Conservation (phyloP, 2,888 invertebrate species). For the Drosophila subquinaria region DNA sequence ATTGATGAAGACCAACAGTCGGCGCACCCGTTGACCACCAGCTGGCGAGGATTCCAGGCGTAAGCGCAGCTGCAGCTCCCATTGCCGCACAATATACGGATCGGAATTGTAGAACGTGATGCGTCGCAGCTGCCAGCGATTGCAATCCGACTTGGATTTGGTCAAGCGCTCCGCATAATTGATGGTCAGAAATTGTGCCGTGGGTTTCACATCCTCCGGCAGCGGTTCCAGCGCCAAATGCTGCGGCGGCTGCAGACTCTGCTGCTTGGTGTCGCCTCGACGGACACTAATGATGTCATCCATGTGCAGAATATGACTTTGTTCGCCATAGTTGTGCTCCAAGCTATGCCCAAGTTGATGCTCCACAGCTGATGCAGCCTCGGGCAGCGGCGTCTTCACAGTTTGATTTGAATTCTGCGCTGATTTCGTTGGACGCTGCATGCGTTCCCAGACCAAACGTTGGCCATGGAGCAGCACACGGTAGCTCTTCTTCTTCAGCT, state of each 20-base stretch:
- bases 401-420: slow-evolving; percentile 14
- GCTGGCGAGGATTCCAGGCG: slow-evolving; percentile 51
- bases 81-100: slow-evolving; percentile 87
- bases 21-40: slow-evolving; percentile 87
- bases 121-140: slow-evolving; percentile 87
- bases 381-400: slow-evolving; percentile 50
- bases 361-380: slow-evolving; percentile 10
- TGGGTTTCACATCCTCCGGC: slow-evolving; percentile 53
- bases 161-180: slow-evolving; percentile 87
- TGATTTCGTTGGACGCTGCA: slow-evolving; percentile 50
- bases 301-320: slow-evolving; percentile 71
- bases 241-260: slow-evolving; percentile 53
- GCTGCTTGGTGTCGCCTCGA: slow-evolving; percentile 77
- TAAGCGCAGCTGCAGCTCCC: slow-evolving; percentile 88
- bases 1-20: slow-evolving; percentile 92
- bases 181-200: slow-evolving; percentile 86
- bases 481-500: slow-evolving; percentile 88
- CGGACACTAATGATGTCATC: slow-evolving; percentile 76
- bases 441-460: slow-evolving; percentile 88
- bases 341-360: background rate
- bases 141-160: slow-evolving; percentile 86
- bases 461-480: slow-evolving; percentile 88
- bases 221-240: slow-evolving; percentile 13
- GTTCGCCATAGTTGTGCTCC: slow-evolving; percentile 55
- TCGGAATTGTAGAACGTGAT: slow-evolving; percentile 88